Base-by-base conservation (phyloP, 2,888 invertebrate species). In the Frankliniella fusca region DNA sequence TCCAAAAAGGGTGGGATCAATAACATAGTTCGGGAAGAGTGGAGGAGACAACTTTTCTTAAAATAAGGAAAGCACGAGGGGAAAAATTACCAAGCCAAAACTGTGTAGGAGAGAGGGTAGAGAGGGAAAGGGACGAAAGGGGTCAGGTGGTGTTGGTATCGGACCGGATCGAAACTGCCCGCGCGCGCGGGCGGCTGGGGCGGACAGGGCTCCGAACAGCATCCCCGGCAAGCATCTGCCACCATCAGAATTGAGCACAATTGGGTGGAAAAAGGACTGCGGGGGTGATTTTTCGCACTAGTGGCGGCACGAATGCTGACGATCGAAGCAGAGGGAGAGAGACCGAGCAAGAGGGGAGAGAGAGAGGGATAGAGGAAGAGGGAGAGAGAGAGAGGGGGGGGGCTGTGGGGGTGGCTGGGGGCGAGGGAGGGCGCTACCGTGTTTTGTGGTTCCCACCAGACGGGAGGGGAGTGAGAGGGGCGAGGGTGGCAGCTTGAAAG, bases 261-360 rank as follows among this genome's bases (percentile, higher is more conserved):
- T 54, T 65, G 65, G 65, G 65, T 18, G 65, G 65, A n/a, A 65
- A n/a, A n/a, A n/a, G 70, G 23, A 70, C 20, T 70, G 70, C 70
- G 70, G 70, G 70, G 70, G 23, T 70, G 70, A 70, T 70, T 70
- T 70, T 70, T 70, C 70, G 70, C 70, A 70, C 70, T 70, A 23
- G n/a, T 70, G 70, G 70, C 23, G 70, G 70, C 70, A 70, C 20
- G 70, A 70, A 70, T 70, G 70, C 70, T 70, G 70, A 70, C 70
- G 70, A 70, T 54, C 54, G 54, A 54, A 18, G 18, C 15, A 54
- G 54, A 7, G 54, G 18, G 54, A 54, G 54, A 54, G 54, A 54
- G 54, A 54, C 15, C 12, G 54, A 54, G 54, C 38, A 5, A 38
- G 54, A 54, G 54, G 18, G 54, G 54, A 54, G 54, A 54, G 54